Base-by-base conservation (phyloP, 2,113 vertebrate species). In the Cnemophilus loriae region DNA sequence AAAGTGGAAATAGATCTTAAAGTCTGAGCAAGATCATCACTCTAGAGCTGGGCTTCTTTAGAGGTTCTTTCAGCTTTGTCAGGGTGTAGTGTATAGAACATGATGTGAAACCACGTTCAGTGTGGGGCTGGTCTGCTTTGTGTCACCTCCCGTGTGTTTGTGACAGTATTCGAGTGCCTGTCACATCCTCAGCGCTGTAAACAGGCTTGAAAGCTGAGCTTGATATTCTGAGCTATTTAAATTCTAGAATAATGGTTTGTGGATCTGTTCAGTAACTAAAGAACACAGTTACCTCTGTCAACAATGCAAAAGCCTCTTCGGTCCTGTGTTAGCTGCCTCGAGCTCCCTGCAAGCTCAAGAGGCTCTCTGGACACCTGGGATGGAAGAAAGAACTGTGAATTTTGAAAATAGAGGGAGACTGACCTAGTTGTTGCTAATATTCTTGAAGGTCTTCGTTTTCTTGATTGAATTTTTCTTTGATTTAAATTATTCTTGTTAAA, bases 1-100 rank as follows among this genome's bases (percentile, higher is more conserved):
- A 68, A 70, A n/a, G 63, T 93, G 84, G 27, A 85, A 96, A 87
- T 95, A 83, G 91, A 73, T 83, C 28, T 61, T 6, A 10, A 73
- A 65, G 42, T 23, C 50, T 67, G 41, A 44, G 67, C 53, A 78
- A 46, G 26, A 23, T 26, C 30, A 18, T 63, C 52, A 16, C 47
- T 78, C 37, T 9, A 24, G 50, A 77, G n/a, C 18, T 75, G 52
- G 7, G 56, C 32, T 65, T 14, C 46, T 50, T 41, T 46, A 21
- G 23, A 46, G 19, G 27, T 11, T 33, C 42, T 27, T 70, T 42
- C 28, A 42, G 24, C 46, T 71, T 68, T 26, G 2, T 44, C 23
- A 46, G 30, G 12, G 26, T 76, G 49, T 28, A 6, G 30, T 4
- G 20, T 33, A 7, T 1, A 20, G 26, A 52, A 21, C 4, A 4